phyloP scores from a whole-genome alignment of 2,797 vertebrate genomes.

The Oceanodroma leucorhoa region DNA sequence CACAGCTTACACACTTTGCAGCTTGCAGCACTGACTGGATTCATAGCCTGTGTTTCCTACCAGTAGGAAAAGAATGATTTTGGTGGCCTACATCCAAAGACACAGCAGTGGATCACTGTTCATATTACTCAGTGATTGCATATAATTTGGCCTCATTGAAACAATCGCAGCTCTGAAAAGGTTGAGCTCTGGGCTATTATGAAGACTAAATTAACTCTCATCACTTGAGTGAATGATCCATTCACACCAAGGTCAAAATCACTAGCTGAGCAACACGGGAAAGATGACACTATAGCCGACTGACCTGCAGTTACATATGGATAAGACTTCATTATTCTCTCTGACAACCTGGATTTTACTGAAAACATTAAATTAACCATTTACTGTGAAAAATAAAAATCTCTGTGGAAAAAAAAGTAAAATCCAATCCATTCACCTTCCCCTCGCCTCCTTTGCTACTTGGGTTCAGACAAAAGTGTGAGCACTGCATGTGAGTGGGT shows the following conservation, averaged over 20 bases:
- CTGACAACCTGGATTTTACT: background rate
- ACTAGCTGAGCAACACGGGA: slow-evolving; percentile 2
- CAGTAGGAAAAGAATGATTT: background rate
- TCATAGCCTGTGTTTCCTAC: background rate
- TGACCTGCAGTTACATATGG: background rate
- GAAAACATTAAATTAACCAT: background rate
- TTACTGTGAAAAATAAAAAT: background rate
- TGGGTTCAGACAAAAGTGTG: background rate
- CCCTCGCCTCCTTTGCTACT: background rate
- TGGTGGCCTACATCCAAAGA: slow-evolving; percentile 28
- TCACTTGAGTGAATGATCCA: slow-evolving; percentile 58
- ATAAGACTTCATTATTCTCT: background rate
- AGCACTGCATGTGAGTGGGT: background rate
- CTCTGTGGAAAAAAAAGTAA: background rate
- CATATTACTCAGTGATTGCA: slow-evolving; percentile 50
- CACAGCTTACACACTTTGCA: background rate
- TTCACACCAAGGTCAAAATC: slow-evolving; percentile 58
- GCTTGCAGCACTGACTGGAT: background rate
- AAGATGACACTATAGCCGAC: background rate
- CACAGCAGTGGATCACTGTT: slow-evolving; percentile 42
- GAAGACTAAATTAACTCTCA: slow-evolving; percentile 60
- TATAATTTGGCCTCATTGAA: slow-evolving; percentile 58
- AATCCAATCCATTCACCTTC: background rate
- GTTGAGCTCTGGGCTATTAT: slow-evolving; percentile 47
- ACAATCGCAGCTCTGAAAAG: slow-evolving; percentile 34